phyloP scores from a whole-genome alignment of 2,797 vertebrate genomes.

The Chaetodon trifasciatus region DNA sequence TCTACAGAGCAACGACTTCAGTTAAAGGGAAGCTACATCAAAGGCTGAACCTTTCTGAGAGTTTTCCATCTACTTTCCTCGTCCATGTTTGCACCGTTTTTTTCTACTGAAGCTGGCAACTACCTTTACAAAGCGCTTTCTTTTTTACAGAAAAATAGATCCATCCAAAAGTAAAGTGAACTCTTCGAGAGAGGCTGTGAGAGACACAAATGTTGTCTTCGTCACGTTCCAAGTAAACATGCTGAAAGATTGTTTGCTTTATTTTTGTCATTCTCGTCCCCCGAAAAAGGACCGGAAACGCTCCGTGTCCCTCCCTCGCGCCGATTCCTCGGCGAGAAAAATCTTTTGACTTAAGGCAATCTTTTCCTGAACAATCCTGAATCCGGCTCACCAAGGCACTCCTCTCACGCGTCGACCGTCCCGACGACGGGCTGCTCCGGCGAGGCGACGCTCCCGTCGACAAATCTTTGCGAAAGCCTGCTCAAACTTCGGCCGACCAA shows the following conservation, averaged over 20 bases:
- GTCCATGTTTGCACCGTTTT: slow-evolving; percentile 61
- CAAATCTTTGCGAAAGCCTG: slow-evolving; percentile 61
- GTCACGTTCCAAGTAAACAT: slow-evolving; percentile 84
- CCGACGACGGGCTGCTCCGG: slow-evolving; percentile 59
- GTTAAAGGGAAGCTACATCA: slow-evolving; percentile 84
- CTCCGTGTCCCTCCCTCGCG: slow-evolving; percentile 29
- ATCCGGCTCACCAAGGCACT: slow-evolving; percentile 85
- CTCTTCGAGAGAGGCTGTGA: slow-evolving; percentile 78
- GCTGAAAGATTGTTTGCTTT: slow-evolving; percentile 83
- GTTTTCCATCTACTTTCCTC: slow-evolving; percentile 45
- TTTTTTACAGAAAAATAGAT: slow-evolving; percentile 85
- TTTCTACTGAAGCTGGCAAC: slow-evolving; percentile 78
- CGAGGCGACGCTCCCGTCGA: slow-evolving; percentile 60
- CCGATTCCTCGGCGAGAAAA: slow-evolving; percentile 44
- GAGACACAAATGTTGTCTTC: slow-evolving; percentile 70
- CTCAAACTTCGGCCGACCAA: slow-evolving; percentile 55
- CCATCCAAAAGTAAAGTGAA: slow-evolving; percentile 82
- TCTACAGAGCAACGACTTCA: slow-evolving; percentile 68
- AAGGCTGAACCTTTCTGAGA: slow-evolving; percentile 71
- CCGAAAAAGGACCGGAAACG: slow-evolving; percentile 33
- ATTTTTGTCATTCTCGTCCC: slow-evolving; percentile 43
- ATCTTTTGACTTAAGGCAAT: slow-evolving; percentile 82
- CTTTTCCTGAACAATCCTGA: slow-evolving; percentile 84
- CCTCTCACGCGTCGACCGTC: slow-evolving; percentile 72
- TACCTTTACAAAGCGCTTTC: slow-evolving; percentile 74